Evolutionary conservation across 23 tunicate genomes (phyloP), one percentile per base, ranked within the genome.

Genomic region (Styela clava): DNA sequence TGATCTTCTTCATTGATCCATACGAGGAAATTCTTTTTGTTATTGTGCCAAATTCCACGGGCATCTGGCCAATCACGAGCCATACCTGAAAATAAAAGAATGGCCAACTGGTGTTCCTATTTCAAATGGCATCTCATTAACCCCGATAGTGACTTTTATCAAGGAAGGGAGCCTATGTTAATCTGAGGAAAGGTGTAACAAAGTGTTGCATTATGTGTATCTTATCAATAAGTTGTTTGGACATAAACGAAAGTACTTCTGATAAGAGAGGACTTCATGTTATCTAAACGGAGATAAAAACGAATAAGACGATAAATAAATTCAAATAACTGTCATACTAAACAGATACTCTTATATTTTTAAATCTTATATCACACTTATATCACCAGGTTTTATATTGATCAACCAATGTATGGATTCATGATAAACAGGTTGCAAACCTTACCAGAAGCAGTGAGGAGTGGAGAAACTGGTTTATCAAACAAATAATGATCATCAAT

Each of bases 31-130:
- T 89, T 89, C 89, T 89, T 85, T 31, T 69, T 28, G 69, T 85
- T 77, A 84, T 89, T 89, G 83, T 85, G 89, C 86, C 86, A 89
- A 28, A 89, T 89, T 16, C 95, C 95, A 16, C 95, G 83, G n/a
- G 79, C 95, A 61, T 89, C 95, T 25, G 95, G 95, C 95, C 95
- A 89, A 34, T 89, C 89, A 63, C 95, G 89, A 2, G 94, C 94
- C 94, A 88, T 88, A 29, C 94, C 94, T 88, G 88, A 21, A 56
- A 64, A 20, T 56, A n/a, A n/a, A n/a, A n/a, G n/a, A n/a, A n/a
- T n/a, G n/a, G n/a, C n/a, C n/a, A n/a, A n/a, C n/a, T n/a, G 19
- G 63, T 16, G 63, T 16, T 20, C 18, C 63, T 56, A 20, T 18
- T 56, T 16, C 20, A 56, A 56, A 56, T 56, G 20, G 20, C 63